Conservation (phyloP, 1,140 invertebrate genomes). For the Drosophila funebris region DNA sequence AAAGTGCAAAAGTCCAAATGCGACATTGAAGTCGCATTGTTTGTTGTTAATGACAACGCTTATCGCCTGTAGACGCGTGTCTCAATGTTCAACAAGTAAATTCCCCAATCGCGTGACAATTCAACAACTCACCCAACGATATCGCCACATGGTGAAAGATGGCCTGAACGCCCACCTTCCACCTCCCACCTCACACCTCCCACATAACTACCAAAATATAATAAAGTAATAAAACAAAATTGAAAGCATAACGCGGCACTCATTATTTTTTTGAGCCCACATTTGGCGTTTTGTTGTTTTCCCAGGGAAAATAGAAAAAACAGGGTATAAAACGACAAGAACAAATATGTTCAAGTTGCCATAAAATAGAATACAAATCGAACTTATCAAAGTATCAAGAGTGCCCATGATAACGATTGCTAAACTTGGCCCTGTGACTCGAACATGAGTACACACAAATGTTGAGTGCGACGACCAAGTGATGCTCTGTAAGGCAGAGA, state of each 20-base stretch:
- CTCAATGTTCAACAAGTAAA: conserved; percentile 30
- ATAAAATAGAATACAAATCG: conserved; percentile 80
- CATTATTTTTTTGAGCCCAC: not conserved
- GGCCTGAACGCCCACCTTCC: too few relatives aligned
- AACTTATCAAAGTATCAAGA: conserved; percentile 76
- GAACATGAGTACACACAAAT: conserved; percentile 8
- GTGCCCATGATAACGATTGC: conserved; percentile 65
- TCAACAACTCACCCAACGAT: not conserved
- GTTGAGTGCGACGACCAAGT: not conserved
- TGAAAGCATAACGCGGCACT: conserved; percentile 23
- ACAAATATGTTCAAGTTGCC: conserved; percentile 72
- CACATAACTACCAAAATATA: too few relatives aligned
- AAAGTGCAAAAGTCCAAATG: conserved; percentile 35
- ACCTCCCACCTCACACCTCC: too few relatives aligned
- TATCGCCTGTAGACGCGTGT: conserved; percentile 28
- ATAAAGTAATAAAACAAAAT: conserved; percentile 11
- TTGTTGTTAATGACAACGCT: conserved; percentile 10
- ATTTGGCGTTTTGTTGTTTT: conserved; percentile 16
- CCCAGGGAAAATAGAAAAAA: not conserved
- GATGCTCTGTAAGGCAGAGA: not conserved
- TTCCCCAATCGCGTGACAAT: conserved; percentile 38
- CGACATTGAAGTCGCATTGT: not conserved
- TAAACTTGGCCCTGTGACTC: conserved; percentile 43
- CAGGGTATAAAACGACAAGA: too few relatives aligned
- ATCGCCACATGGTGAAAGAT: conserved; percentile 11